phyloP scores from a whole-genome alignment of 2,888 invertebrate genomes.

The Cephus spinipes region DNA sequence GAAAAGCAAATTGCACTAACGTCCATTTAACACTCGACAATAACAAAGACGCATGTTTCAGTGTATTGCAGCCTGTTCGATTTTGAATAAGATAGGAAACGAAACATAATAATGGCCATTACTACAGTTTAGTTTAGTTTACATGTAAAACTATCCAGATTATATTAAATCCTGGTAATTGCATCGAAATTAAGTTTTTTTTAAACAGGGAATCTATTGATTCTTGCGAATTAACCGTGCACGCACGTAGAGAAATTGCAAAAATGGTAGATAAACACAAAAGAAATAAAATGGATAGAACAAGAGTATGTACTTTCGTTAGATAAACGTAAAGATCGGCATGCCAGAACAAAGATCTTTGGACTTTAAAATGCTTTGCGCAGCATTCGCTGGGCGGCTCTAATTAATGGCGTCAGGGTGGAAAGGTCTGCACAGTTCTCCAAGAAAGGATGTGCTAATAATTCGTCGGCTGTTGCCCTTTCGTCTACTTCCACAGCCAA shows the following conservation, averaged over 20 bases:
- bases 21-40: not conserved
- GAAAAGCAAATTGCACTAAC: not conserved
- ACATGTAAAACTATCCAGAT: not conserved
- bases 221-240: not conserved
- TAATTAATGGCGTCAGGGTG: slow-evolving; percentile 88
- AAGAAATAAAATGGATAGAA: not conserved
- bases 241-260: not conserved
- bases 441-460: slow-evolving; percentile 85
- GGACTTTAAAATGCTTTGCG: slow-evolving; percentile 68
- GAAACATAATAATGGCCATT: not conserved
- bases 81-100: not conserved
- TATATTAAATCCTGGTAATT: not conserved
- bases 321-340: not conserved
- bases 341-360: not conserved
- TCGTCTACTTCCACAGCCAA: slow-evolving; percentile 86
- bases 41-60: not conserved
- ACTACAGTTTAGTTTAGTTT: not conserved
- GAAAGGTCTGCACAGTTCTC: slow-evolving; percentile 82
- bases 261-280: not conserved
- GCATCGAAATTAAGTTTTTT: not conserved
- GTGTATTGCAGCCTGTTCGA: not conserved
- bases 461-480: slow-evolving; percentile 81
- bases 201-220: not conserved
- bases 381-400: slow-evolving; percentile 89
- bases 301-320: not conserved